A percentile compares a stretch with the other conserved stretches of the same genome.
Evolutionary conservation across 2,797 vertebrate genomes (phyloP).

Genomic region (Rhynchotus rufescens): DNA sequence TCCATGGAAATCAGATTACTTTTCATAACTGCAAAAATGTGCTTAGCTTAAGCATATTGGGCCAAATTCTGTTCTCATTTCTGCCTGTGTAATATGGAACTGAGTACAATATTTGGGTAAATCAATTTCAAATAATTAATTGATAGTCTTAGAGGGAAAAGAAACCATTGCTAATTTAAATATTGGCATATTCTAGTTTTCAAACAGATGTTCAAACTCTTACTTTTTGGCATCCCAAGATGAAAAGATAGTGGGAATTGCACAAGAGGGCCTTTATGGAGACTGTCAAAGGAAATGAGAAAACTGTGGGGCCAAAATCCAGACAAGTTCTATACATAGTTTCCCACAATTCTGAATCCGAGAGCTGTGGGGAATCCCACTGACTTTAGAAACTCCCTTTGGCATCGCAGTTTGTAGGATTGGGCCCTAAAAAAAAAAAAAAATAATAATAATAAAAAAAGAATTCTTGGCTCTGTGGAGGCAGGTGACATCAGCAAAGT

Average conservation of each 20-base stretch:
- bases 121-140: conserved; percentile 74
- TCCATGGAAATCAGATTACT: conserved; percentile 74
- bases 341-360: conserved; percentile 60
- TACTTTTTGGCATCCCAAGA: conserved; percentile 62
- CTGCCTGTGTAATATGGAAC: conserved; percentile 58
- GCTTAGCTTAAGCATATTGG: conserved; percentile 65
- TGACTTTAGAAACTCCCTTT: conserved; percentile 60
- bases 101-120: conserved; percentile 71
- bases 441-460: no score
- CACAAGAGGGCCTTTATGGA: conserved; percentile 64
- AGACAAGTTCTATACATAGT: conserved; percentile 66
- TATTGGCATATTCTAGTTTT: conserved; percentile 64
- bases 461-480: conserved; percentile 27
- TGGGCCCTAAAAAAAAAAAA: neutral
- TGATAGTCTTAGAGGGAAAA: conserved; percentile 64
- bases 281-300: conserved; percentile 68
- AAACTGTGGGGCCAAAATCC: conserved; percentile 64
- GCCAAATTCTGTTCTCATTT: conserved; percentile 71
- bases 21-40: conserved; percentile 71
- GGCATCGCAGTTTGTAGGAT: neutral
- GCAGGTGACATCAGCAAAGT: neutral
- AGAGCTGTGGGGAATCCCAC: conserved; percentile 68
- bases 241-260: conserved; percentile 64
- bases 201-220: conserved; percentile 72
- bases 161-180: conserved; percentile 67